Evolutionary conservation across 2,888 invertebrate species (phyloP).

Genomic region (Dromius quadrimaculatus): DNA sequence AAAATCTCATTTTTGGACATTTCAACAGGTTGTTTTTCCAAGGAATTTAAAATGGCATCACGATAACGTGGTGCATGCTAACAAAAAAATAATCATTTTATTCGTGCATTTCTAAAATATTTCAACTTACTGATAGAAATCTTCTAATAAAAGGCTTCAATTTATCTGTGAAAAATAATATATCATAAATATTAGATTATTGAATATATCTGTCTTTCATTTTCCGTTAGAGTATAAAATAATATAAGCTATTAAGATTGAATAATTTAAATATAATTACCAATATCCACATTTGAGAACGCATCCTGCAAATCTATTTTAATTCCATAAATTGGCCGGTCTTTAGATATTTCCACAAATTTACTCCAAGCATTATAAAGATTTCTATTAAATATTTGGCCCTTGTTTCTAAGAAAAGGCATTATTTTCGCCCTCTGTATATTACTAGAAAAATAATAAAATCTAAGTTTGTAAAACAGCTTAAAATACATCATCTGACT

Average conservation of each 20-base stretch:
- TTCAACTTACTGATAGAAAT: slow-evolving; percentile 2
- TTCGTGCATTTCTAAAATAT: neutral
- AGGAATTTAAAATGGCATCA: slow-evolving; percentile 3
- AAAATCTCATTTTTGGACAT: slow-evolving; percentile 2
- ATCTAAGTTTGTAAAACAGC: no score
- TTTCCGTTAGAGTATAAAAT: no score
- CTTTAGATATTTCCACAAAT: neutral
- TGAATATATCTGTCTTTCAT: no score
- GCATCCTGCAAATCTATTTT: slow-evolving; percentile 42
- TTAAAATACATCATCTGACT: no score
- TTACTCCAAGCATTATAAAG: slow-evolving; percentile 18
- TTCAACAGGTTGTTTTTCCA: neutral
- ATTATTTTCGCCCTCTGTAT: no score
- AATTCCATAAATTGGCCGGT: slow-evolving; percentile 14
- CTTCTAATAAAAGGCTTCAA: slow-evolving; percentile 1
- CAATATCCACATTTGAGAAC: slow-evolving; percentile 34
- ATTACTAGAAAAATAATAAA: no score
- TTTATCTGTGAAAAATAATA: neutral
- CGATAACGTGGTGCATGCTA: neutral
- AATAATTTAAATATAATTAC: no score
- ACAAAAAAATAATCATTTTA: neutral
- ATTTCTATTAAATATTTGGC: neutral
- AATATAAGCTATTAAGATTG: no score
- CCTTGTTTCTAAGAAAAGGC: neutral
- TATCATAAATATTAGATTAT: neutral